Base-by-base conservation (phyloP, 2,113 vertebrate species). In the Indicator indicator region DNA sequence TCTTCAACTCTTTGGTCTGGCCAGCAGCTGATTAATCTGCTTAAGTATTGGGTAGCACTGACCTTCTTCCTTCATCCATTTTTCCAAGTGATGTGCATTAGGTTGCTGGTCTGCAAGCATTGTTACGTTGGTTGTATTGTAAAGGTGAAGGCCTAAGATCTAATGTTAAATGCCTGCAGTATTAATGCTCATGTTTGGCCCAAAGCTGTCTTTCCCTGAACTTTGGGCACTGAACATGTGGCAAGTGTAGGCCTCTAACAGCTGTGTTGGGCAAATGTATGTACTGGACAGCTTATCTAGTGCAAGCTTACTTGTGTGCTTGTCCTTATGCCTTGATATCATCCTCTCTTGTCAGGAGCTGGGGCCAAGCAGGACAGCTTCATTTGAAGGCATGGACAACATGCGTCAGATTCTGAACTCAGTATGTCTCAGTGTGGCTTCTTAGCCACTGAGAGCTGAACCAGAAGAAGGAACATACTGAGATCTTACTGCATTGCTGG, bases 211-310 rank as follows among this genome's bases (percentile, higher is more conserved):
- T 82, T 81, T 64, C 12, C 15, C 26, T 75, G 33, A 58, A 26
- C 21, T 1, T 0, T 52, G 28, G 14, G 11, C 42, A 2, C 18
- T 26, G 27, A 55, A n/a, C 32, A 16, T 1, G 1, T 26, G 40
- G 1, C 50, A 30, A 74, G 6, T 26, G 67, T 33, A 21, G 21
- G 38, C 23, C 26, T 40, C 16, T 28, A 27, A 68, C 28, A 87
- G 48, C 46, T 72, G 5, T 71, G 20, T 27, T 69, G 67, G 40
- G 40, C 48, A 28, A 82, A 9, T 9, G 19, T 65, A 19, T 44
- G 33, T 30, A 23, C 17, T 17, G 48, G 63, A 54, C 1, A 2
- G 14, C 78, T 90, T 56, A 16, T 32, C 28, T 62, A 28, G 60
- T 30, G 15, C 26, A 16, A 12, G 8, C 9, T 40, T 55, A 19